Conservation (phyloP, 2,113 vertebrate species). For the Centropus unirufus region DNA sequence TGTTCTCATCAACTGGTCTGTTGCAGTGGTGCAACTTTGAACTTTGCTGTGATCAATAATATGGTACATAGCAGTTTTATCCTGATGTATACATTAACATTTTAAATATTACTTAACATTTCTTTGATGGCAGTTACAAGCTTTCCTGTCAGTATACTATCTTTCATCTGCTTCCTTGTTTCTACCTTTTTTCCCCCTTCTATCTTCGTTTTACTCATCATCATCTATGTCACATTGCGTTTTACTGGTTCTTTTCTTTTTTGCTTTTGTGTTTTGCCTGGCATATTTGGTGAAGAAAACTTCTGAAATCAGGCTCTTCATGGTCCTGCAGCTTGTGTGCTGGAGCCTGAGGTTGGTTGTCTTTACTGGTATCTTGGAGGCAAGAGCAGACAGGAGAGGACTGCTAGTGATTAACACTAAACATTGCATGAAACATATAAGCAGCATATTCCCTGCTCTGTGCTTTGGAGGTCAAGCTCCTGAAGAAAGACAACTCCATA, state of each 20-base stretch:
- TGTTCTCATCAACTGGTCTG: not conserved
- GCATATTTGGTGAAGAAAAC: not conserved
- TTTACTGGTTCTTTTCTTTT: not conserved
- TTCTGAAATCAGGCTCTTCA: fast-evolving
- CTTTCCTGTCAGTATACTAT: not conserved
- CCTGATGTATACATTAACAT: not conserved
- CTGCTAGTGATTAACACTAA: not conserved
- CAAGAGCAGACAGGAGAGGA: not conserved
- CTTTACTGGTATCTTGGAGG: not conserved
- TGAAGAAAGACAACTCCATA: not conserved
- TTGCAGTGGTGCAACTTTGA: not conserved
- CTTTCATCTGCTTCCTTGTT: not conserved
- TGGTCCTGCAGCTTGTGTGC: fast-evolving
- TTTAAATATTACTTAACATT: not conserved
- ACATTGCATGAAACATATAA: fast-evolving
- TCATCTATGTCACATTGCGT: fast-evolving
- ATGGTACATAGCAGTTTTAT: not conserved
- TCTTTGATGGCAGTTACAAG: not conserved
- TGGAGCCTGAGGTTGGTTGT: not conserved
- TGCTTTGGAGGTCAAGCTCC: not conserved
- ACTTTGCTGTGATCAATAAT: not conserved
- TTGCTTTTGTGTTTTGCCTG: not conserved
- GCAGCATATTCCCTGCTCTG: not conserved
- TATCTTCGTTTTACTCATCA: not conserved
- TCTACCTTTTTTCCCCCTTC: not conserved